Base-by-base conservation (phyloP, 2,888 invertebrate genomes). In the Sympetrum striolatum region DNA sequence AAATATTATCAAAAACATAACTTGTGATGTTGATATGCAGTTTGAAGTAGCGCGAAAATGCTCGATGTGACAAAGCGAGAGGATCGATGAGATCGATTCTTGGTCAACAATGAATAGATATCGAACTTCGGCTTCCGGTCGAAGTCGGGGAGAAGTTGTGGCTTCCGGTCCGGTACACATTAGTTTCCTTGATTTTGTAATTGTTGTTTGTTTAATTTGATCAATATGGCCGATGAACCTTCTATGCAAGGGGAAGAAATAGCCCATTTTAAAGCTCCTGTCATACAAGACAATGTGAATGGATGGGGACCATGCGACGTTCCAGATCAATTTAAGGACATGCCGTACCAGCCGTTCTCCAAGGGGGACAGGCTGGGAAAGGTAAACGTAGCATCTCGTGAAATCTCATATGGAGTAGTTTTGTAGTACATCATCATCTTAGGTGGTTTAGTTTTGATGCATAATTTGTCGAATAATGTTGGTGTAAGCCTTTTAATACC, bases 271-370 rank as follows among this genome's bases (percentile, higher is more conserved):
- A 94, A 95, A 91, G 96, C 96, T 15, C 97, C 97, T 0, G 94
- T 96, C 91, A 97, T 97, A 93, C 97, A 97, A 93, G 97, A 97
- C 92, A 98, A 98, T 94, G 96, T 97, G 2, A 96, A 96, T 92
- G 99, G 99, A 93, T 99, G 99, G 99, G 99, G 99, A 22, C 99
- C 99, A 81, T 97, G 97, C 94, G 97, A 98, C 94, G 95, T 98
- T 94, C 98, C 98, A 90, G 98, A 98, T 91, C 98, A 98, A 93
- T 99, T 98, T 94, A 97, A 97, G 93, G 98, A 98, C 94, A 98
- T 99, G 96, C 99, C 99, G 15, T 99, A 99, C 94, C 99, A 99
- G 94, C 99, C 99, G 79, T 99, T 99, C 94, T 98, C 99, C 92
- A 99, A 99, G 95, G 98, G 98, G 91, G 99, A 99, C 94, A 97